Percentiles rank a stretch among this genome's conserved stretches.
phyloP scores from a whole-genome alignment of 2,888 invertebrate genomes.

The Colletes collaris region DNA sequence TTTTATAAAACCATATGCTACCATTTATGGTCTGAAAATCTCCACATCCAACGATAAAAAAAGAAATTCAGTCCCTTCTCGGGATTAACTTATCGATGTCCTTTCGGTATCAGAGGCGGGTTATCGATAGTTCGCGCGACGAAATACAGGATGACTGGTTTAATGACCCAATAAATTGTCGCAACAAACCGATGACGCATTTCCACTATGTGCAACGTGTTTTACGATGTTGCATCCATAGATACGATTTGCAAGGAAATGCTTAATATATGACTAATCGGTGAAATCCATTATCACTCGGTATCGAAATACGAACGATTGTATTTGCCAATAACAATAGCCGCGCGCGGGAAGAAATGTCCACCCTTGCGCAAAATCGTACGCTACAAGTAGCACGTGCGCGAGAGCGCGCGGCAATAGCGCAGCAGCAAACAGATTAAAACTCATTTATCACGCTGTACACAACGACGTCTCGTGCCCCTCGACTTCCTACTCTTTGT shows the following conservation, averaged over 20 bases:
- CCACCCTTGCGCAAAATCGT: slow-evolving; percentile 21
- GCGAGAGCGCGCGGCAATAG: background rate
- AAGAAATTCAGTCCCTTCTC: background rate
- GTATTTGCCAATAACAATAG: slow-evolving; percentile 21
- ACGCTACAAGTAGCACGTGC: background rate
- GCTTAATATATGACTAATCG: slow-evolving; percentile 26
- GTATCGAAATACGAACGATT: slow-evolving; percentile 31
- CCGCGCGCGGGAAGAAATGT: slow-evolving; percentile 16
- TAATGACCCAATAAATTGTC: background rate
- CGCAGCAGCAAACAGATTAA: background rate
- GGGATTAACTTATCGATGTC: background rate
- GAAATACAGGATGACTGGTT: background rate
- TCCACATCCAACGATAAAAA: no score
- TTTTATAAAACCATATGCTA: no score
- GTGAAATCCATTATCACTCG: slow-evolving; percentile 26
- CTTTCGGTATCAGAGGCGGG: no score
- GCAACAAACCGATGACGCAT: background rate
- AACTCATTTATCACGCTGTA: slow-evolving; percentile 22
- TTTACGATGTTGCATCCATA: background rate
- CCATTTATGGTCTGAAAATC: no score
- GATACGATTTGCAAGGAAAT: background rate
- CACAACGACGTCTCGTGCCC: background rate
- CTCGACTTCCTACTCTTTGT: background rate
- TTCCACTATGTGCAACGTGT: background rate
- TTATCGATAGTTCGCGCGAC: background rate